Conservation (phyloP, 1,140 invertebrate species). For the Archivesica marissinica region DNA sequence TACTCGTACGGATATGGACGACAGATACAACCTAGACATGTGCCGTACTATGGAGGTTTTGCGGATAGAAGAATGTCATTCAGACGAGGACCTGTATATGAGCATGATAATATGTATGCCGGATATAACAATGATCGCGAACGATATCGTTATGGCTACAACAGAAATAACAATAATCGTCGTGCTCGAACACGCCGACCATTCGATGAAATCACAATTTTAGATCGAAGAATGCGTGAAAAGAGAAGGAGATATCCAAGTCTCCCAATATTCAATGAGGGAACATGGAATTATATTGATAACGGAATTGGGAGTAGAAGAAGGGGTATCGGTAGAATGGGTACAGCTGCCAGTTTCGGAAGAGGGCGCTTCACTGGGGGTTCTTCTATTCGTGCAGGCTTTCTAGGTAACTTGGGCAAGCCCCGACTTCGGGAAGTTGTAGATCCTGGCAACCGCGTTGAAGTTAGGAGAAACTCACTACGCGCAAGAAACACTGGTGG, state of each 20-base stretch:
- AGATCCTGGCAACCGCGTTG: neutral
- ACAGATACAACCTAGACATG: neutral
- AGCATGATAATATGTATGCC: neutral
- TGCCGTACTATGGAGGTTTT: neutral
- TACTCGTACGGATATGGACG: neutral
- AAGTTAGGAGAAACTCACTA: neutral
- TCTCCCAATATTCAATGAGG: neutral
- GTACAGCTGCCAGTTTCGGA: neutral
- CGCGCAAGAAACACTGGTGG: neutral
- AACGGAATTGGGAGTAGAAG: neutral
- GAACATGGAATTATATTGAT: neutral
- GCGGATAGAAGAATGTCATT: no score
- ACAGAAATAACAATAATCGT: neutral
- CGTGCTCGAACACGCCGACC: neutral
- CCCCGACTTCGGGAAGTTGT: neutral
- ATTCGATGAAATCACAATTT: neutral
- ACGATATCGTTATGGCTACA: neutral
- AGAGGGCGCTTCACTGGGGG: neutral
- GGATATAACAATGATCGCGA: neutral
- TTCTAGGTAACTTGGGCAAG: neutral
- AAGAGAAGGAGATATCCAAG: neutral
- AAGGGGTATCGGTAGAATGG: neutral
- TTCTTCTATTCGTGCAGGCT: neutral
- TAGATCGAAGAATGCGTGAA: neutral
- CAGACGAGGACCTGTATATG: neutral